A percentile compares a stretch with the other conserved stretches of the same genome.
Evolutionary conservation across 2,797 vertebrate genomes (phyloP).

Genomic region (Avahi laniger): DNA sequence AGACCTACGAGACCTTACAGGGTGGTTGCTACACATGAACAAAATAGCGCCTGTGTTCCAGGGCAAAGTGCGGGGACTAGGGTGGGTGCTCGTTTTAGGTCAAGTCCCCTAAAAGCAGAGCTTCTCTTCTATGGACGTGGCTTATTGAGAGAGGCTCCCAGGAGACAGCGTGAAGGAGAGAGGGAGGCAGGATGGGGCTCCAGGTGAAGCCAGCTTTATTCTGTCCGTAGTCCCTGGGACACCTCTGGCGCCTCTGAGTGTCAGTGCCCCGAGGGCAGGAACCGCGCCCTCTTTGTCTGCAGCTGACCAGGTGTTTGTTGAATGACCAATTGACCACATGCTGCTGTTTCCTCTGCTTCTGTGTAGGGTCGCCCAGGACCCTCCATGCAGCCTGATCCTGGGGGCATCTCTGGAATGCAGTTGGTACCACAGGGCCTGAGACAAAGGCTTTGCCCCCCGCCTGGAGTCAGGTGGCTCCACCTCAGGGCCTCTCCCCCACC

Average conservation of each 20-base stretch:
- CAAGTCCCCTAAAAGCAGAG: background rate
- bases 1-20: background rate
- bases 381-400: fast-evolving
- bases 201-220: background rate
- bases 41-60: fast-evolving
- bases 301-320: background rate
- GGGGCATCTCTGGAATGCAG: background rate
- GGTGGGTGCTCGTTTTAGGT: background rate
- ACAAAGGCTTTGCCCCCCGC: too few relatives aligned
- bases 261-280: background rate
- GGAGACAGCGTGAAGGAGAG: background rate
- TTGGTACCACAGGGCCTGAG: background rate
- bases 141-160: background rate
- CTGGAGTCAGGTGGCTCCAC: background rate
- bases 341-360: background rate
- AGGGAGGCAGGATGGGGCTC: too few relatives aligned
- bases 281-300: background rate
- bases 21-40: background rate
- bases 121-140: background rate
- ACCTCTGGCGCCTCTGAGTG: too few relatives aligned
- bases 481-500: background rate
- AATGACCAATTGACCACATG: background rate
- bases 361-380: background rate
- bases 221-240: background rate
- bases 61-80: background rate